Evolutionary conservation across 1,140 invertebrate species (phyloP).

Genomic region (Heliconius nattereri): DNA sequence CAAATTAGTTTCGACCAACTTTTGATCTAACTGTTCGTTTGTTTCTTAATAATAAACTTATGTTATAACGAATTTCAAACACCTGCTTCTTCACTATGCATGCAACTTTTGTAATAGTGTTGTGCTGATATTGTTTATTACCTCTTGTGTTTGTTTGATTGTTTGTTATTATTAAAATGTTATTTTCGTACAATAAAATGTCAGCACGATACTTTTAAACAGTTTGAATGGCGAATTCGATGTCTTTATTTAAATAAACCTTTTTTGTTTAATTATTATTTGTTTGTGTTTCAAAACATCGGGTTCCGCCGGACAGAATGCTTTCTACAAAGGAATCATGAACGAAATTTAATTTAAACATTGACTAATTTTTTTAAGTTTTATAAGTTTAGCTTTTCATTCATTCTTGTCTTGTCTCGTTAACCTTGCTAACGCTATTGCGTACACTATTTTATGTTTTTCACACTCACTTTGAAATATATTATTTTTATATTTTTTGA

Average conservation of each 20-base stretch:
- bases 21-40: no score
- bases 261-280: background rate
- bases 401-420: background rate
- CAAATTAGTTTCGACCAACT: no score
- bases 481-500: background rate
- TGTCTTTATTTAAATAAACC: background rate
- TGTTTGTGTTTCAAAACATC: conserved; percentile 6
- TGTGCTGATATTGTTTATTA: conserved; percentile 12
- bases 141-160: background rate
- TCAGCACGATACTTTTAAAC: conserved; percentile 15
- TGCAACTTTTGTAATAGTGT: background rate
- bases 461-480: background rate
- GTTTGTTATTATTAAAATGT: background rate
- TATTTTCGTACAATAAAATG: background rate
- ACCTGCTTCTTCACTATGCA: conserved; percentile 13
- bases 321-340: conserved; percentile 35
- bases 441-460: background rate
- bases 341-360: conserved; percentile 21
- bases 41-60: background rate
- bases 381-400: background rate
- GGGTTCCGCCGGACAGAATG: conserved; percentile 19
- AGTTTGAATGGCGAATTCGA: background rate
- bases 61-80: conserved; percentile 21
- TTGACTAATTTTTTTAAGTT: background rate
- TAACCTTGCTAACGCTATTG: background rate